These are phyloP conservation scores for Synergus japonicus DNA, from an alignment of 2,888 invertebrate genomes.

Conservation along the genomic window DNA sequence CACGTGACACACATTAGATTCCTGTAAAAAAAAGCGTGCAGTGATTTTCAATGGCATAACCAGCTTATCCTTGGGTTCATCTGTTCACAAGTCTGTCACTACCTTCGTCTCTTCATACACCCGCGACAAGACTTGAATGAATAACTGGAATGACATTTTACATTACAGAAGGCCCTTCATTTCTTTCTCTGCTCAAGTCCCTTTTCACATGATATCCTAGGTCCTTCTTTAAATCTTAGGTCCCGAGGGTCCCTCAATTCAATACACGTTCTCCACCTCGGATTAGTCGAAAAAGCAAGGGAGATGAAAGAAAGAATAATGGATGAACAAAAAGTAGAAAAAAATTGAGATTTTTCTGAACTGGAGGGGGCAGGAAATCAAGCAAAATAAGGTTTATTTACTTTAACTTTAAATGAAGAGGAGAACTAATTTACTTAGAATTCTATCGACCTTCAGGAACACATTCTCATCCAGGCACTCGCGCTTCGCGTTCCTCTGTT, in stretches of 20 bases:
- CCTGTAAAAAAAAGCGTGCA: slow-evolving; percentile 14
- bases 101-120: slow-evolving; percentile 38
- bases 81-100: slow-evolving; percentile 39
- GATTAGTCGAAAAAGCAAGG: not conserved
- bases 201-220: slow-evolving; percentile 29
- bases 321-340: slow-evolving; percentile 31
- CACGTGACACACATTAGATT: slow-evolving; percentile 21
- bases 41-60: slow-evolving; percentile 39
- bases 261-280: not conserved
- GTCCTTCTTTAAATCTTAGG: slow-evolving; percentile 18
- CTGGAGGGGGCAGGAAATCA: not conserved
- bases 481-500: no score
- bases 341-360: slow-evolving; percentile 40
- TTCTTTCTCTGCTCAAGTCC: slow-evolving; percentile 5
- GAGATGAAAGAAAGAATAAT: slow-evolving; percentile 28
- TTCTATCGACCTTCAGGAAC: no score
- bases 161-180: slow-evolving; percentile 16
- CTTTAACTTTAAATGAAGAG: no score
- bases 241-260: slow-evolving; percentile 36
- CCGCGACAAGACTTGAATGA: slow-evolving; percentile 30
- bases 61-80: slow-evolving; percentile 36
- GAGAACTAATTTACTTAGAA: no score
- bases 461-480: no score
- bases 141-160: slow-evolving; percentile 30
- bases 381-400: not conserved